Percentiles rank a stretch among this genome's conserved stretches.
Conservation (phyloP, 1,140 invertebrate species). For the Drosophila aff. region DNA sequence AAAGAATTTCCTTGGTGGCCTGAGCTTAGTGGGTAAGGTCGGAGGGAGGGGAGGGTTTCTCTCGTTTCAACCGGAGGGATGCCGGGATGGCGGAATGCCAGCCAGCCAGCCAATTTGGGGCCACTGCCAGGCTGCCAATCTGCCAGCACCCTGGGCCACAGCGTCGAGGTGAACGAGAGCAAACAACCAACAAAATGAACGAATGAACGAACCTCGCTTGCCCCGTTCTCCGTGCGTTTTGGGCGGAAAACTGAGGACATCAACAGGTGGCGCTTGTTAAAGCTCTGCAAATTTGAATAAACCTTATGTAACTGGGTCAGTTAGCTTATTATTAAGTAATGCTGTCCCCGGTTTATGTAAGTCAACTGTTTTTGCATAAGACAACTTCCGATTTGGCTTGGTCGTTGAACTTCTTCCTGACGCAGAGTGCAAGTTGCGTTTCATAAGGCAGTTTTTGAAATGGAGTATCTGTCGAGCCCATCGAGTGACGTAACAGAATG, state of each 20-base stretch:
- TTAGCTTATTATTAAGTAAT: slow-evolving; percentile 34
- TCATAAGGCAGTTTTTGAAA: not conserved
- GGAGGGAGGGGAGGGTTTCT: not conserved
- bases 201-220: slow-evolving; percentile 16
- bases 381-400: slow-evolving; percentile 6
- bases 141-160: slow-evolving; percentile 25
- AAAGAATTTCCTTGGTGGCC: slow-evolving; percentile 40
- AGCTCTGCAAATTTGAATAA: slow-evolving; percentile 29
- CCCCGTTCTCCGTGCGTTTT: not conserved
- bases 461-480: not conserved
- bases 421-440: not conserved
- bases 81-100: not conserved
- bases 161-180: slow-evolving; percentile 38
- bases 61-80: slow-evolving; percentile 5
- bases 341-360: slow-evolving; percentile 14
- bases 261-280: slow-evolving; percentile 29
- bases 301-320: slow-evolving; percentile 26
- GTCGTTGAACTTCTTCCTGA: slow-evolving; percentile 12
- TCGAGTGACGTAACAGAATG: not conserved
- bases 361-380: slow-evolving; percentile 27
- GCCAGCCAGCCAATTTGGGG: slow-evolving; percentile 35
- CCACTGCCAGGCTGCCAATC: slow-evolving; percentile 23
- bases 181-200: slow-evolving; percentile 26
- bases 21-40: slow-evolving; percentile 3
- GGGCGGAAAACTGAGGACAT: not conserved